A percentile compares a stretch with the other conserved stretches of the same genome.
phyloP scores from a whole-genome alignment of 2,113 vertebrate genomes.

The Callaeas wilsoni region DNA sequence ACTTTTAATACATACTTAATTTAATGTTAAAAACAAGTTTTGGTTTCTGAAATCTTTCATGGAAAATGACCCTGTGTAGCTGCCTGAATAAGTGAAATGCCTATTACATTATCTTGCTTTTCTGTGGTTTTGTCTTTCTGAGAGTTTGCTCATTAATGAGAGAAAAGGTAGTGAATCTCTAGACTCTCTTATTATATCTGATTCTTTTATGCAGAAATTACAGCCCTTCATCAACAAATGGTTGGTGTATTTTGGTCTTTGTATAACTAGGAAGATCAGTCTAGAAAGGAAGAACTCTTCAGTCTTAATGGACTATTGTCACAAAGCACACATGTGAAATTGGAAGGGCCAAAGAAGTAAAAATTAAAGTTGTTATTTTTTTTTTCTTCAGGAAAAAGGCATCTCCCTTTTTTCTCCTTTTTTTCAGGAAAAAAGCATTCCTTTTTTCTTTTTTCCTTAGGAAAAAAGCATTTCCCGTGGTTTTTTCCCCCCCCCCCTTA shows the following conservation, averaged over 20 bases:
- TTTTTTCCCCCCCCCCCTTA: too few relatives aligned
- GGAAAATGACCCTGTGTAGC: not conserved
- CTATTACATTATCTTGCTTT: not conserved
- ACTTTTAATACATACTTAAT: not conserved
- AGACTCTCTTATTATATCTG: not conserved
- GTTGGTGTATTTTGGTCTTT: not conserved
- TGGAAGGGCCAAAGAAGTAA: not conserved
- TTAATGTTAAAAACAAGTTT: not conserved
- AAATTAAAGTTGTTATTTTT: too few relatives aligned
- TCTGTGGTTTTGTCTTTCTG: not conserved
- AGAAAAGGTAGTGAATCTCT: not conserved
- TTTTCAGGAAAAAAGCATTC: not conserved
- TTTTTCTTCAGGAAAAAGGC: not conserved
- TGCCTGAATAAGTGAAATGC: not conserved
- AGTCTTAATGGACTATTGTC: not conserved
- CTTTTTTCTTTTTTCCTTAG: not conserved
- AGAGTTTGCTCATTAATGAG: not conserved
- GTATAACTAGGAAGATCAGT: not conserved
- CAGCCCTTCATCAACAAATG: not conserved
- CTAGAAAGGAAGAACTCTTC: not conserved
- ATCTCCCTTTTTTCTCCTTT: not conserved
- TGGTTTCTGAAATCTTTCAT: not conserved
- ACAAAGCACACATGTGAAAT: not conserved
- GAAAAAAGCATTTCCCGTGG: not conserved
- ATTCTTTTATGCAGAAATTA: not conserved